Base-by-base conservation (phyloP, 2,113 vertebrate genomes). In the Gasterosteus nipponicus region DNA sequence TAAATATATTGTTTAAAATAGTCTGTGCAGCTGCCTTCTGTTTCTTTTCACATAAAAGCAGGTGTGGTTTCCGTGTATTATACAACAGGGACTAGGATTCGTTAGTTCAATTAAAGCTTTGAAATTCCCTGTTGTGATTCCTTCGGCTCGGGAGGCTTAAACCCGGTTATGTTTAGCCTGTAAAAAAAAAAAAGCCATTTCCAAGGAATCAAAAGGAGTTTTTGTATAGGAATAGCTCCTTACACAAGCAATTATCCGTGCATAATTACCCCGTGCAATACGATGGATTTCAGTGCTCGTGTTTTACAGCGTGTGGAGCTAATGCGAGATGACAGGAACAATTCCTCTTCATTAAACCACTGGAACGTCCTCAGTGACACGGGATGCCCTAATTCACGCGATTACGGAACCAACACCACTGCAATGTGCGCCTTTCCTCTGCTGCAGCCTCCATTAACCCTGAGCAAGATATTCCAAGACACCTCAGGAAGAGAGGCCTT, bases 321-420 rank as follows among this genome's bases (percentile, higher is more conserved):
- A 91, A 93, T 89, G 73, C 49, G 57, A 85, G 76, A 46, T 1
- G 88, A 92, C 88, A 83, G 81, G 76, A 79, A 80, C 87, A 75
- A 92, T 93, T 92, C 75, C 87, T 93, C 91, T 92, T 93, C 88
- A 92, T 95, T 93, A 93, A 85, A 80, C 66, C 56, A 16, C 73
- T 83, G 51, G 53, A 72, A 44, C 70, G 22, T 73, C 80, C 65
- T 79, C 73, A 38, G 63, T 73, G 83, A 86, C 71, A 77, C 26
- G 15, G 74, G 35, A 53, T 76, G 59, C 64, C 70, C 63, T 10
- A 44, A 72, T 69, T 68, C 73, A 77, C 42, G 35, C 26, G 39
- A 77, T 4, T 38, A 16, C 57, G 14, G 41, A 69, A 69, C 51
- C 41, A 49, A 29, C 75, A 77, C 54, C 33, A 46, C 29, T 75